Evolutionary conservation across 1,140 invertebrate species (phyloP).

Genomic region (Homalodisca vitripennis): DNA sequence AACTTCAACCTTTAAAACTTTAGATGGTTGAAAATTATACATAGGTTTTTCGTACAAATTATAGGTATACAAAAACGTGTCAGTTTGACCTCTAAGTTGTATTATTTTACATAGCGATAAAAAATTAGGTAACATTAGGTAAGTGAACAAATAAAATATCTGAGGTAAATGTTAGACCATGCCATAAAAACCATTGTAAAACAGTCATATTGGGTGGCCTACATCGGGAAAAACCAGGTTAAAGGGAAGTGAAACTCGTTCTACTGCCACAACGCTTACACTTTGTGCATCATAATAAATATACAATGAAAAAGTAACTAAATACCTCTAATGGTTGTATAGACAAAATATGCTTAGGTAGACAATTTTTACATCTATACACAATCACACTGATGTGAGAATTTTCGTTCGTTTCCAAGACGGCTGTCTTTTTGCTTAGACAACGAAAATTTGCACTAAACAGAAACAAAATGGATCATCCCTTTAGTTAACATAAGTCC

Average conservation of each 20-base stretch:
- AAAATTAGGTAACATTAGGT: background rate
- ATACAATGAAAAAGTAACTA: background rate
- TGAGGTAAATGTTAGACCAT: background rate
- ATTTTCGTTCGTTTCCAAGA: background rate
- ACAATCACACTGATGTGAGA: constrained; percentile 12
- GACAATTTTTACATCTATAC: constrained; percentile 28
- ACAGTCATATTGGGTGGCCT: background rate
- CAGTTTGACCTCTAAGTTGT: background rate
- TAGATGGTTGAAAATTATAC: background rate
- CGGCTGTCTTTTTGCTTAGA: background rate
- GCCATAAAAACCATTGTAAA: background rate
- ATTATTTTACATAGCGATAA: background rate
- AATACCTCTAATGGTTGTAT: background rate
- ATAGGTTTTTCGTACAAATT: constrained; percentile 9
- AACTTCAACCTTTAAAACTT: background rate
- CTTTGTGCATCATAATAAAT: background rate
- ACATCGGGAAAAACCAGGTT: background rate
- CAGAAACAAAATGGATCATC: background rate
- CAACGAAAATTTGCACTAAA: background rate
- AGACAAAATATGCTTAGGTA: constrained; percentile 7
- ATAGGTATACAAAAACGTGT: background rate
- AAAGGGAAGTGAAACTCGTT: background rate
- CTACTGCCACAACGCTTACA: background rate
- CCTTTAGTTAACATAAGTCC: background rate
- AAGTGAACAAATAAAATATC: background rate